A percentile compares a stretch with the other conserved stretches of the same genome.
Evolutionary conservation across 2,113 vertebrate species (phyloP).

Genomic region (Clinocottus analis): DNA sequence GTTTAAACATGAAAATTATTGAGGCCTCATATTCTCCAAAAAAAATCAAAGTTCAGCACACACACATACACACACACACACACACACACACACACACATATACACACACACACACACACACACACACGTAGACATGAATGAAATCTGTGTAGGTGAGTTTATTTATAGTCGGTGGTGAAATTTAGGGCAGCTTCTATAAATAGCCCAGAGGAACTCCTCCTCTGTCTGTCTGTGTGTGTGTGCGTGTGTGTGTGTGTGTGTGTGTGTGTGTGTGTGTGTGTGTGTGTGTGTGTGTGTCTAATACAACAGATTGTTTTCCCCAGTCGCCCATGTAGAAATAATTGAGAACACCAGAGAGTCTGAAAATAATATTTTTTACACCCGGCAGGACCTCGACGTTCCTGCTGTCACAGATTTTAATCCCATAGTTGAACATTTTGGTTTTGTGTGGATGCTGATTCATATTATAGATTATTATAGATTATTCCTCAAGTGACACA

Average conservation of each 20-base stretch:
- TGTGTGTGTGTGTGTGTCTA: slow-evolving; percentile 1
- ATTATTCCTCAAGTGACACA: too few relatives aligned
- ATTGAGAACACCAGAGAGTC: slow-evolving; percentile 13
- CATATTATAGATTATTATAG: too few relatives aligned
- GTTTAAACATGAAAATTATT: background rate
- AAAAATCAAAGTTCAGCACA: too few relatives aligned
- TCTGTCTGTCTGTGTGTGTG: slow-evolving; percentile 5
- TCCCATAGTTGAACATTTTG: background rate
- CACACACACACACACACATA: too few relatives aligned
- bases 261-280: background rate
- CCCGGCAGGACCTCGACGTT: background rate
- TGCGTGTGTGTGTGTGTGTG: slow-evolving; percentile 9
- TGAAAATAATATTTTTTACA: background rate
- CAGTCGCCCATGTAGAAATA: background rate
- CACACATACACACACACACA: too few relatives aligned
- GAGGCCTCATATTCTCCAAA: background rate
- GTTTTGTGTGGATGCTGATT: too few relatives aligned
- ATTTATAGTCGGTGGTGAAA: slow-evolving; percentile 54
- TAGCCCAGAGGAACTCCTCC: slow-evolving; percentile 60
- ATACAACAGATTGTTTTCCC: slow-evolving; percentile 21
- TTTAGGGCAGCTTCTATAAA: slow-evolving; percentile 59
- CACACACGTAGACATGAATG: slow-evolving; percentile 1
- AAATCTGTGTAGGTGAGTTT: slow-evolving; percentile 37
- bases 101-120: too few relatives aligned
- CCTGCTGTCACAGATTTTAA: background rate